Percentiles rank a stretch among this genome's conserved stretches.
Evolutionary conservation across 35 echinoderm and acorn worm species (phyloP).

Genomic region (Anneissia japonica): DNA sequence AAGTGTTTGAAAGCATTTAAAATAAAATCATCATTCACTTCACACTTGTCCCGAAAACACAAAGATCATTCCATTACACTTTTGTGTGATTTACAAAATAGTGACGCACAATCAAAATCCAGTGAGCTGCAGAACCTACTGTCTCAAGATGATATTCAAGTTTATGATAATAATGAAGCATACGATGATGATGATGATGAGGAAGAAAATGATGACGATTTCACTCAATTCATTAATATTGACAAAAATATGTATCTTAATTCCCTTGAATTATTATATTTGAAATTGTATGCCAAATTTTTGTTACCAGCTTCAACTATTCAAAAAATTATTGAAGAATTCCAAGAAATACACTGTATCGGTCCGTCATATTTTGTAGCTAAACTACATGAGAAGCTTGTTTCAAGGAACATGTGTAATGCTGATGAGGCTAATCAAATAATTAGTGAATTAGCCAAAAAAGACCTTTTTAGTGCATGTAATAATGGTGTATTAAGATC

Average conservation of each 20-base stretch:
- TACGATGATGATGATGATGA: neutral
- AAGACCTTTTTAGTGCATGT: constrained; percentile 7
- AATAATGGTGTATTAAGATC: neutral
- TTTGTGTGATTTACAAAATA: neutral
- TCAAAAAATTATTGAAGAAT: constrained; percentile 30
- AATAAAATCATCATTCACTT: neutral
- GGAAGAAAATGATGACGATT: neutral
- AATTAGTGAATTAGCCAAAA: neutral
- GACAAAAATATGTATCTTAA: constrained; percentile 8
- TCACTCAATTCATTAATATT: too few species aligned
- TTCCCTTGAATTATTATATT: neutral
- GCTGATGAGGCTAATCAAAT: neutral
- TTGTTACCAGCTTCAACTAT: constrained; percentile 4
- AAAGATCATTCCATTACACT: neutral
- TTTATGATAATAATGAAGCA: neutral
- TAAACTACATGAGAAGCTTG: too few species aligned
- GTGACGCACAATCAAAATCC: too few species aligned
- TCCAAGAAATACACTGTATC: constrained; percentile 15
- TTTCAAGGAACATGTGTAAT: too few species aligned
- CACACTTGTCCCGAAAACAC: neutral
- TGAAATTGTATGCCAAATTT: constrained; percentile 29
- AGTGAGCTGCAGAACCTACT: too few species aligned
- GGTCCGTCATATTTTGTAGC: neutral
- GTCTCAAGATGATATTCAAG: too few species aligned
- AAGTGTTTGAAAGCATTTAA: neutral